A percentile compares a stretch with the other conserved stretches of the same genome.
These are phyloP conservation scores for Leptarthrus brevirostris DNA, from an alignment of 2,888 invertebrate species.

Conservation along the genomic window DNA sequence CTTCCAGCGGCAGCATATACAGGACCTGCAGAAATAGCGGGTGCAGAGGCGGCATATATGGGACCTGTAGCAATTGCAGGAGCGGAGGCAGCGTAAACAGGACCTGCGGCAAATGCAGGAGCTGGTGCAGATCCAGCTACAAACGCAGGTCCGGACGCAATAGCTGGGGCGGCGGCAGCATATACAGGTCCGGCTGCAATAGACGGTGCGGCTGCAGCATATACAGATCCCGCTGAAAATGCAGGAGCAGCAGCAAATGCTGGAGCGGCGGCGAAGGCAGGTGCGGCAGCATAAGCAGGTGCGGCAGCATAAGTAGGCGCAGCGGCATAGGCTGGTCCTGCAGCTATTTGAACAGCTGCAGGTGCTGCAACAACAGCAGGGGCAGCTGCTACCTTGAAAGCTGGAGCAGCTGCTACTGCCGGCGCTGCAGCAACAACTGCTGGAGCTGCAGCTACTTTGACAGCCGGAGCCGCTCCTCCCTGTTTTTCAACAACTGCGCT, in stretches of 20 bases:
- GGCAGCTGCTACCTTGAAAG: conserved; percentile 50
- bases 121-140: conserved; percentile 59
- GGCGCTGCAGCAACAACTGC: background rate
- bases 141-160: conserved; percentile 56
- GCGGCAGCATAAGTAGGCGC: conserved; percentile 48
- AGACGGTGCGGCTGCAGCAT: conserved; percentile 38
- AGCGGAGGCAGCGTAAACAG: conserved; percentile 60
- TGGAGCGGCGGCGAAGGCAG: conserved; percentile 48
- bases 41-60: conserved; percentile 50
- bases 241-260: conserved; percentile 4
- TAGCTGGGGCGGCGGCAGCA: conserved; percentile 56
- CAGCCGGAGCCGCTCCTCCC: conserved; percentile 55
- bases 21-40: conserved; percentile 51
- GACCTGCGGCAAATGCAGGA: conserved; percentile 67
- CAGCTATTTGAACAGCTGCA: conserved; percentile 57
- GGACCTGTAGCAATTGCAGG: conserved; percentile 28
- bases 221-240: conserved; percentile 48
- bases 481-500: conserved; percentile 75
- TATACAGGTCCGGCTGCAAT: conserved; percentile 67
- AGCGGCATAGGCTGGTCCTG: conserved; percentile 57
- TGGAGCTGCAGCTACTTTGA: conserved; percentile 15
- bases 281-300: conserved; percentile 52
- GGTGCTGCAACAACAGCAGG: conserved; percentile 50
- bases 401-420: conserved; percentile 54
- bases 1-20: conserved; percentile 56